Percentiles rank a stretch among this genome's conserved stretches.
Conservation (phyloP, 2,797 vertebrate species). For the Myotis myotis region DNA sequence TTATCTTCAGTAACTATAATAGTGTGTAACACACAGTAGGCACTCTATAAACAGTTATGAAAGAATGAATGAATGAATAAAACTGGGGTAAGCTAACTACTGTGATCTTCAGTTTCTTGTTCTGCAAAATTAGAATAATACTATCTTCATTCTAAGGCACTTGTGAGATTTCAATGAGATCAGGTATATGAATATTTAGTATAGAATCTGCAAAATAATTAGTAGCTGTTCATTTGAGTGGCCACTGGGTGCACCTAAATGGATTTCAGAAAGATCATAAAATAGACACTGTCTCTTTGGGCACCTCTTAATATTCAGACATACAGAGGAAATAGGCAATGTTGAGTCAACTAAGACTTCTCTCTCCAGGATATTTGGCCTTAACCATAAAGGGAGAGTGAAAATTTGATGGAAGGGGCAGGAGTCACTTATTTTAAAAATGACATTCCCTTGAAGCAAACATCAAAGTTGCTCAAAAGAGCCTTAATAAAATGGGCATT, state of each 20-base stretch:
- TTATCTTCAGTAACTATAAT: background rate
- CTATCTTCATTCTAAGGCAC: background rate
- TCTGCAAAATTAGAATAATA: background rate
- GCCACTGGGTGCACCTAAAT: background rate
- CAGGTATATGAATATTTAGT: background rate
- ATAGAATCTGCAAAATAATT: background rate
- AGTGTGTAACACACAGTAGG: background rate
- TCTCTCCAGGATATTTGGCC: background rate
- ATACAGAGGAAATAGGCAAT: background rate
- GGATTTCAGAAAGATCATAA: background rate
- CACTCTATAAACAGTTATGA: background rate
- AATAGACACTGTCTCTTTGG: background rate
- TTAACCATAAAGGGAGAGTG: background rate
- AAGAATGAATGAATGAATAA: background rate
- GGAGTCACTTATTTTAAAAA: background rate
- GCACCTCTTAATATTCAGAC: background rate
- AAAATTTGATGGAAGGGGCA: background rate
- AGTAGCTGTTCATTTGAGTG: background rate
- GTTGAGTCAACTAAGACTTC: background rate
- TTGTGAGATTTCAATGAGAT: background rate
- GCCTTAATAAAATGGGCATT: background rate
- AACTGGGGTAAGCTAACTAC: background rate
- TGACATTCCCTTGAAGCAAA: slow-evolving; percentile 25
- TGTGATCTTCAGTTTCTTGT: background rate
- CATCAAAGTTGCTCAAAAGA: slow-evolving; percentile 36